Evolutionary conservation across 2,797 vertebrate genomes (phyloP).

Genomic region (Mormyrus hasselquistii): DNA sequence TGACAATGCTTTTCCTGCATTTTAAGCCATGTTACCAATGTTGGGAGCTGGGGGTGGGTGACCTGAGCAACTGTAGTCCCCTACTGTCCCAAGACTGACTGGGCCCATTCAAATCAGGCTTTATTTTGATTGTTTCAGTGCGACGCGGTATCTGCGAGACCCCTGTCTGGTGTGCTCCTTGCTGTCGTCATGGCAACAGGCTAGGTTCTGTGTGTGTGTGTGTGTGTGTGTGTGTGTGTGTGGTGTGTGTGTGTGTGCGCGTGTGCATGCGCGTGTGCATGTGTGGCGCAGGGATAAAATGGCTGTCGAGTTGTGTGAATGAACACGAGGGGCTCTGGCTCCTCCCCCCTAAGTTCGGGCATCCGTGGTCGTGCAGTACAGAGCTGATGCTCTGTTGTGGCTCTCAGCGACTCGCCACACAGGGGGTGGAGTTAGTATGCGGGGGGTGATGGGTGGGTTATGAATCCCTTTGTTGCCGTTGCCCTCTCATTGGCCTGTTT

Average conservation of each 20-base stretch:
- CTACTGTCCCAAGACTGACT: neutral
- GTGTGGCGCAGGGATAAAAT: neutral
- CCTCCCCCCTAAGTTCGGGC: slow-evolving; percentile 5
- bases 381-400: neutral
- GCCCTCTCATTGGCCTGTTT: neutral
- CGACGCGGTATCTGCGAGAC: neutral
- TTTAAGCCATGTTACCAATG: neutral
- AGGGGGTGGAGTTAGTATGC: neutral
- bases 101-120: neutral
- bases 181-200: slow-evolving; percentile 22
- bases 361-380: neutral
- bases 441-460: slow-evolving; percentile 11
- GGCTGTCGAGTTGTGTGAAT: slow-evolving; percentile 23
- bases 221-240: neutral
- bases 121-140: slow-evolving; percentile 1
- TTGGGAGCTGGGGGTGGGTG: neutral
- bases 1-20: neutral
- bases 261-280: neutral
- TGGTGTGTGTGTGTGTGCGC: neutral
- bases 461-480: neutral
- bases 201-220: neutral
- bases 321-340: neutral
- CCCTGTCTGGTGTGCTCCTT: slow-evolving; percentile 4
- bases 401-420: neutral
- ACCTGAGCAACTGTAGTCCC: neutral